Evolutionary conservation across 2,888 invertebrate genomes (phyloP).

Genomic region (Pomacea canaliculata): DNA sequence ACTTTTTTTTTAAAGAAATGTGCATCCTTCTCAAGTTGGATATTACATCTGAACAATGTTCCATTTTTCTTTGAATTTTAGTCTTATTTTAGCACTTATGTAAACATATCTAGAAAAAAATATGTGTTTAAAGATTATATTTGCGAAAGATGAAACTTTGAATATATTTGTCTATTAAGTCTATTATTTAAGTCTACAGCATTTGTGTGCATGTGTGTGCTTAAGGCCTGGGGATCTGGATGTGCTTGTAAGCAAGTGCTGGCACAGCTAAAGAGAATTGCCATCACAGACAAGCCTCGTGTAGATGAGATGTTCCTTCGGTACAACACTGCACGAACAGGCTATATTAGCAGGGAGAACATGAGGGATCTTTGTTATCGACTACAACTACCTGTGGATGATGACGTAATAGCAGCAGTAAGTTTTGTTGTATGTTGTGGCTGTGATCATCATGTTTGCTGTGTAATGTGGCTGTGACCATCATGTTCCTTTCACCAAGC

Average conservation of each 20-base stretch:
- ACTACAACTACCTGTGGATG: slow-evolving; percentile 67
- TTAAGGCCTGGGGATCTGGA: slow-evolving; percentile 63
- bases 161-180: too few relatives aligned
- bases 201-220: not conserved
- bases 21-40: too few relatives aligned
- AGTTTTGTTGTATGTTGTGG: slow-evolving; percentile 34
- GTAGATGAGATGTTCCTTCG: slow-evolving; percentile 68
- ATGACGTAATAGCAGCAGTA: slow-evolving; percentile 67
- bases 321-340: slow-evolving; percentile 64
- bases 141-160: too few relatives aligned
- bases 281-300: slow-evolving; percentile 67
- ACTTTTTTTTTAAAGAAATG: too few relatives aligned
- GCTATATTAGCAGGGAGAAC: slow-evolving; percentile 65
- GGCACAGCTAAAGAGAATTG: slow-evolving; percentile 68
- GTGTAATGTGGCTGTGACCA: not conserved
- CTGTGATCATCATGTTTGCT: not conserved
- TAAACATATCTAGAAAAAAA: too few relatives aligned
- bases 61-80: too few relatives aligned
- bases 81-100: too few relatives aligned
- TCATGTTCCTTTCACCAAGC: not conserved
- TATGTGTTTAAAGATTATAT: too few relatives aligned
- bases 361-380: slow-evolving; percentile 65
- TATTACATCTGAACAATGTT: too few relatives aligned
- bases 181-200: too few relatives aligned
- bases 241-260: slow-evolving; percentile 63